phyloP scores from a whole-genome alignment of 2,113 vertebrate genomes.

The Dascyllus trimaculatus region DNA sequence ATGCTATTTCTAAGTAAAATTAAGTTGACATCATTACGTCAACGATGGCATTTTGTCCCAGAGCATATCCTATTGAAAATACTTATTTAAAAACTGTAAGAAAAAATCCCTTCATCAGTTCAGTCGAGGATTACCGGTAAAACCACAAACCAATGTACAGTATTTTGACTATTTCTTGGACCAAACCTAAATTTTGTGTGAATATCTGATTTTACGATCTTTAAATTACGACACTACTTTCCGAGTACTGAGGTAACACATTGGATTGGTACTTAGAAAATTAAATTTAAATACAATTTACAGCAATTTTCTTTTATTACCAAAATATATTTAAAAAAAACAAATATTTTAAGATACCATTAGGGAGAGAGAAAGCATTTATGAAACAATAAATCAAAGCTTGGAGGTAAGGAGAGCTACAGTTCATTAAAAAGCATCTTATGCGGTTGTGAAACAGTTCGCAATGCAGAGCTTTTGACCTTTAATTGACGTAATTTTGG shows the following conservation, averaged over 20 bases:
- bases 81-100: slow-evolving; percentile 75
- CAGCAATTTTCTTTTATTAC: slow-evolving; percentile 48
- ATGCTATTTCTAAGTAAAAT: slow-evolving; percentile 72
- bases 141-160: slow-evolving; percentile 54
- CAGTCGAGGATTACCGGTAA: slow-evolving; percentile 52
- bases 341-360: slow-evolving; percentile 17
- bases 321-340: slow-evolving; percentile 54
- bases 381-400: slow-evolving; percentile 38
- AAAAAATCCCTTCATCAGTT: slow-evolving; percentile 75
- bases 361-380: slow-evolving; percentile 8
- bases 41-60: slow-evolving; percentile 81
- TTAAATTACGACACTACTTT: slow-evolving; percentile 66
- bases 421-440: slow-evolving; percentile 22
- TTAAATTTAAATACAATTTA: slow-evolving; percentile 64
- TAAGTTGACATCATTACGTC: slow-evolving; percentile 69
- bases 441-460: slow-evolving; percentile 31
- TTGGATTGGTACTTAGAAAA: slow-evolving; percentile 55
- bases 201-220: slow-evolving; percentile 53
- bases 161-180: slow-evolving; percentile 61
- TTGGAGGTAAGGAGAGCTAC: slow-evolving; percentile 47
- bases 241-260: slow-evolving; percentile 78
- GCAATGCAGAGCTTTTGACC: slow-evolving; percentile 23
- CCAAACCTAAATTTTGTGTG: slow-evolving; percentile 39
- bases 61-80: slow-evolving; percentile 80
- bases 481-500: background rate